phyloP scores from a whole-genome alignment of 2,113 vertebrate species.

The Lates calcarifer region DNA sequence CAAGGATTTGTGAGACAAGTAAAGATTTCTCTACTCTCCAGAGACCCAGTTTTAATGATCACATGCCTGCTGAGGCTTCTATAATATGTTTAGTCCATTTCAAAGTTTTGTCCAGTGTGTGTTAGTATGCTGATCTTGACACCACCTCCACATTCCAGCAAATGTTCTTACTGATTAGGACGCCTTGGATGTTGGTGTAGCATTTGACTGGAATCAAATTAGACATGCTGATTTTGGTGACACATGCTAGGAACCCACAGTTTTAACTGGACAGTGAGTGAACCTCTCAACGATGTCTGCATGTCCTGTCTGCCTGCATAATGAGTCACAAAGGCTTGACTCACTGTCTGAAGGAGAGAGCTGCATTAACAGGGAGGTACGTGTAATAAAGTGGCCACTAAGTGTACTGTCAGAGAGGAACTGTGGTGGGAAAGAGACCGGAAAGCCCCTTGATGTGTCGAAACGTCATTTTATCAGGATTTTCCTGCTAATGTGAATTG shows the following conservation, averaged over 20 bases:
- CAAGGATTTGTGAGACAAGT: neutral
- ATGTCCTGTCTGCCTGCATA: conserved; percentile 29
- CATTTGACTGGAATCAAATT: neutral
- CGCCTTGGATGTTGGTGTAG: neutral
- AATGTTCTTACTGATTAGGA: neutral
- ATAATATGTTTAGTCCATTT: conserved; percentile 2
- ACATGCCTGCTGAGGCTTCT: neutral
- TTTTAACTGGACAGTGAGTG: conserved; percentile 30
- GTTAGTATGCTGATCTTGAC: neutral
- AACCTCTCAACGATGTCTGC: conserved; percentile 33
- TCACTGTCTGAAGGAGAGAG: conserved; percentile 41
- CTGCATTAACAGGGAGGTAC: conserved; percentile 39
- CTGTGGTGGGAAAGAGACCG: conserved; percentile 18
- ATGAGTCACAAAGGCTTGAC: conserved; percentile 57
- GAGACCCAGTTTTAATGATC: conserved; percentile 34
- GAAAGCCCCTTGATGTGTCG: conserved; percentile 59
- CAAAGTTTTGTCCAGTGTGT: neutral
- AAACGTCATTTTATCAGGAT: conserved; percentile 71
- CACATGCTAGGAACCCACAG: conserved; percentile 13
- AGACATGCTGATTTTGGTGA: conserved; percentile 5
- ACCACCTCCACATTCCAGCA: neutral
- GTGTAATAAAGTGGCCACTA: conserved; percentile 51
- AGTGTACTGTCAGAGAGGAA: conserved; percentile 50
- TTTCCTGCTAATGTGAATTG: conserved; percentile 68
- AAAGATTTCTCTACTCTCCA: conserved; percentile 9